phyloP scores from a whole-genome alignment of 2,797 vertebrate species.

The Girardinus metallicus region DNA sequence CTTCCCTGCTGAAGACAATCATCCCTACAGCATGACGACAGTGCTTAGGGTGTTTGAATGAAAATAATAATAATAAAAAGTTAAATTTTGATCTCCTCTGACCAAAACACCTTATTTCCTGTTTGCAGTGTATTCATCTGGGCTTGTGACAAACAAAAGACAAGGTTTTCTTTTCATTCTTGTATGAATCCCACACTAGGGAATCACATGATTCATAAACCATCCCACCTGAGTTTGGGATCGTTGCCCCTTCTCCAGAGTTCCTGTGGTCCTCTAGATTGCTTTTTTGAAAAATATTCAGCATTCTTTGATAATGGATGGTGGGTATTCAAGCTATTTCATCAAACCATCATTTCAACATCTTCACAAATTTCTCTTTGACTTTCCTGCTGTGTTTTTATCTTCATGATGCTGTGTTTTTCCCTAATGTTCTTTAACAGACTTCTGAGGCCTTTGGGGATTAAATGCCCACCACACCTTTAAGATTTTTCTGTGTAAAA shows the following conservation, averaged over 20 bases:
- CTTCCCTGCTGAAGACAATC: no score
- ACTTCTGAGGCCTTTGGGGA: background rate
- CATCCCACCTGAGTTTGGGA: background rate
- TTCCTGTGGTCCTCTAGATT: background rate
- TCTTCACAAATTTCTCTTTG: no score
- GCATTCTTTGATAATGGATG: background rate
- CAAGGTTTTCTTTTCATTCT: background rate
- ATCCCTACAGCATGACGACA: background rate
- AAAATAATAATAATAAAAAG: background rate
- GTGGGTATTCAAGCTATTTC: background rate
- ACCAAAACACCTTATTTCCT: background rate
- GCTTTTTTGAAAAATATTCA: background rate
- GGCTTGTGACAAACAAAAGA: background rate
- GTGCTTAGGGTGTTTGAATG: background rate
- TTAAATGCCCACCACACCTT: background rate
- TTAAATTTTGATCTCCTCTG: background rate
- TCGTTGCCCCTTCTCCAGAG: background rate
- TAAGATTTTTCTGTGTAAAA: no score
- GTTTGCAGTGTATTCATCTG: background rate
- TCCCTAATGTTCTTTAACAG: background rate
- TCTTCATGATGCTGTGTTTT: background rate
- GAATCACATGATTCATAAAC: background rate
- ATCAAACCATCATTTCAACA: no score
- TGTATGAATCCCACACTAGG: background rate
- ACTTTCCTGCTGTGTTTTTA: background rate